Conservation (phyloP, 2,888 invertebrate genomes). For the Sepiola atlantica region DNA sequence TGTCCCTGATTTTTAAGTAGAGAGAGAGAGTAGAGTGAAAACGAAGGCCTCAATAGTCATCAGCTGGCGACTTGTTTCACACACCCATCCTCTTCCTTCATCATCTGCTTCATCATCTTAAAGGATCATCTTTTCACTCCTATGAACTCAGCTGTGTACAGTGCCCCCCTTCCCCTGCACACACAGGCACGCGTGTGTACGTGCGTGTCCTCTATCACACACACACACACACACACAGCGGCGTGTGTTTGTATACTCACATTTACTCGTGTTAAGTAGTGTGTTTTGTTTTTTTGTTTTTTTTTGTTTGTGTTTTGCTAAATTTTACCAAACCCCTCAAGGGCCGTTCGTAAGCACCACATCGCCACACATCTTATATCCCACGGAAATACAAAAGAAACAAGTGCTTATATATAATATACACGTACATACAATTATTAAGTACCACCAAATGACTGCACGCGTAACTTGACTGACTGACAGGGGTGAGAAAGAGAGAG, state of each 20-base stretch:
- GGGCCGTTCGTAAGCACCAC: not conserved
- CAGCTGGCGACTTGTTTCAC: constrained; percentile 4
- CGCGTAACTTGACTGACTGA: constrained; percentile 20
- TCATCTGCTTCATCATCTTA: not conserved
- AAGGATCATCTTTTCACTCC: not conserved
- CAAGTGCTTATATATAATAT: not conserved
- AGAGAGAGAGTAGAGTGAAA: not conserved
- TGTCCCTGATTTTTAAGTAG: not conserved
- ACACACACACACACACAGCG: not conserved
- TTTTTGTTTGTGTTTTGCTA: too few relatives aligned
- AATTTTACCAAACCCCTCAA: not conserved
- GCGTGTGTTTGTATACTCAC: not conserved
- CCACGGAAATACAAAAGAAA: not conserved
- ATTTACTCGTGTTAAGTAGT: constrained; percentile 7
- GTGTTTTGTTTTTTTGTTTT: too few relatives aligned
- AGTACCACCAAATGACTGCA: not conserved
- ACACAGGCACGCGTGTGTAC: not conserved
- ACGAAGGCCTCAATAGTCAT: not conserved
- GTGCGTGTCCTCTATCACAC: not conserved
- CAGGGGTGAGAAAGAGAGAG: not conserved
- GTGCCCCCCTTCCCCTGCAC: not conserved
- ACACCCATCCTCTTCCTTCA: not conserved
- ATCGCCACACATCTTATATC: not conserved
- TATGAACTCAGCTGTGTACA: not conserved
- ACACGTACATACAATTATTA: not conserved